Conservation (phyloP, 2,888 invertebrate genomes). For the Pristionchus arcanus region DNA sequence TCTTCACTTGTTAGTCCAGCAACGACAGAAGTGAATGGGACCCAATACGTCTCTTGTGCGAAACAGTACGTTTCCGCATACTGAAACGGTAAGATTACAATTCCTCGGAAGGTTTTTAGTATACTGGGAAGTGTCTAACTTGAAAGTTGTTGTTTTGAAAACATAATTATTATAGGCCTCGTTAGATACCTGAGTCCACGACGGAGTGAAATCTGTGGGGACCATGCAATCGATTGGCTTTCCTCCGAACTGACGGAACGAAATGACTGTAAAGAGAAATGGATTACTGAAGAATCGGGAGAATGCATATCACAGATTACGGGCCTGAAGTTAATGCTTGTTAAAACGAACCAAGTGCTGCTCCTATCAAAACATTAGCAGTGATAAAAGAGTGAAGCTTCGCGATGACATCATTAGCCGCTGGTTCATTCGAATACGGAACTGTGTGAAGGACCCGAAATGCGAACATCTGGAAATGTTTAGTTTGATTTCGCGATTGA, state of each 20-base stretch:
- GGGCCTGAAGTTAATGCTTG: too few relatives aligned
- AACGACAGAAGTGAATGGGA: constrained; percentile 66
- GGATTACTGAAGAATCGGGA: neutral
- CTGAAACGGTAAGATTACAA: constrained; percentile 56
- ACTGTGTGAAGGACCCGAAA: constrained; percentile 77
- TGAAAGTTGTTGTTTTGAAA: too few relatives aligned
- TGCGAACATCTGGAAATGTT: constrained; percentile 67
- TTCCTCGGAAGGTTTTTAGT: neutral
- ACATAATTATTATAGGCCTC: too few relatives aligned
- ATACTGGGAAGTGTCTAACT: too few relatives aligned
- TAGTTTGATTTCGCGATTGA: too few relatives aligned
- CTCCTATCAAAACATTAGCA: constrained; percentile 75
- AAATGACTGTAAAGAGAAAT: constrained; percentile 60
- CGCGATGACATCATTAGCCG: constrained; percentile 75
- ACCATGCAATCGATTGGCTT: constrained; percentile 77
- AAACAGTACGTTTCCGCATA: constrained; percentile 77
- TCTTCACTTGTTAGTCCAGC: constrained; percentile 58
- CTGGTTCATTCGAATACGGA: constrained; percentile 74
- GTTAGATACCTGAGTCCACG: constrained; percentile 70
- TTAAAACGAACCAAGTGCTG: constrained; percentile 64
- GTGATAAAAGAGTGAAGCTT: constrained; percentile 76
- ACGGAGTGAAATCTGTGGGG: constrained; percentile 68
- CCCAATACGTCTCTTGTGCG: constrained; percentile 76
- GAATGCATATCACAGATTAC: neutral
- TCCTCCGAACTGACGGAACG: constrained; percentile 78